These are phyloP conservation scores for Ctenomys sociabilis DNA, from an alignment of 2,113 vertebrate species.

Conservation along the genomic window DNA sequence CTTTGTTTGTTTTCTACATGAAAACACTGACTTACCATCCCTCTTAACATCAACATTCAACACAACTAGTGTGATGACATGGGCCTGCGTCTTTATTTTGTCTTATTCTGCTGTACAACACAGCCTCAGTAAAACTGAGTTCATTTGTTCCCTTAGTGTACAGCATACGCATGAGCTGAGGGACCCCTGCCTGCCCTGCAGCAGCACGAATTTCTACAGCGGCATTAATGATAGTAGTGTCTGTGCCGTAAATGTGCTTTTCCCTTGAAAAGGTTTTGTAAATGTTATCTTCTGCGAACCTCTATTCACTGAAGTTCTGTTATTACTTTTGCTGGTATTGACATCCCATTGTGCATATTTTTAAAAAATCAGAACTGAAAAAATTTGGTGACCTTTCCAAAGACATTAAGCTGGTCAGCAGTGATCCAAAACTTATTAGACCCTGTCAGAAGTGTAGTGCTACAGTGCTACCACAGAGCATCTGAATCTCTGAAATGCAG, in stretches of 20 bases:
- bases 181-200: background rate
- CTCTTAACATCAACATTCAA: background rate
- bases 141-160: background rate
- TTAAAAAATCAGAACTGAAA: background rate
- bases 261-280: background rate
- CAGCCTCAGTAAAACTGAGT: background rate
- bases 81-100: background rate
- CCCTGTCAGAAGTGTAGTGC: background rate
- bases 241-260: background rate
- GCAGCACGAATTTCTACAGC: background rate
- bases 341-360: background rate
- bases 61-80: background rate
- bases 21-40: conserved; percentile 57
- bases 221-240: background rate
- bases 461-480: background rate
- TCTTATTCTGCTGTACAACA: background rate
- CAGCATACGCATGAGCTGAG: background rate
- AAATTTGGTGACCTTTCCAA: background rate
- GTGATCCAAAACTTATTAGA: background rate
- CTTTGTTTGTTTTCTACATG: conserved; percentile 68
- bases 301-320: background rate
- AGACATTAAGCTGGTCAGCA: background rate
- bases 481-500: background rate
- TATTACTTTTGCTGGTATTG: background rate
- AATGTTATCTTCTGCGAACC: background rate